A percentile compares a stretch with the other conserved stretches of the same genome.
Evolutionary conservation across 2,888 invertebrate species (phyloP).

Genomic region (Idaea dimidiata): DNA sequence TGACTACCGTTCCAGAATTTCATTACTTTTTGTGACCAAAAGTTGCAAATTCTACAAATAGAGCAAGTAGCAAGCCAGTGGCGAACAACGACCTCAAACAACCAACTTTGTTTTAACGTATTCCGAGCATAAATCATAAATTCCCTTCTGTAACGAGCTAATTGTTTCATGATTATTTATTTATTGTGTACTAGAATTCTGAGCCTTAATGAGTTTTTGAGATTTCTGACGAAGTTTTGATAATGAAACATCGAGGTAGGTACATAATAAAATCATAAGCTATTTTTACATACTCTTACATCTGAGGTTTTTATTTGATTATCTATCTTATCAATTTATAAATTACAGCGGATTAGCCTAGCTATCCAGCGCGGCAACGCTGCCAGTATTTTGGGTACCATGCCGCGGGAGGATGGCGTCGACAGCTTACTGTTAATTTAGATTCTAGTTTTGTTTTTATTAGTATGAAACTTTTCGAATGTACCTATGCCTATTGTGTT

Average conservation of each 20-base stretch:
- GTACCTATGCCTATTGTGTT: too few species aligned
- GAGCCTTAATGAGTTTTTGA: slow-evolving; percentile 1
- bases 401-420: too few species aligned
- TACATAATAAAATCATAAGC: neutral
- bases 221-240: neutral
- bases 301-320: neutral
- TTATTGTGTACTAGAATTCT: neutral
- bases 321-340: neutral
- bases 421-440: too few species aligned
- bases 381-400: too few species aligned
- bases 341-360: too few species aligned
- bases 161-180: slow-evolving; percentile 1
- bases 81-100: neutral
- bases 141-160: neutral
- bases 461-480: too few species aligned
- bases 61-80: slow-evolving; percentile 18
- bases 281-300: neutral
- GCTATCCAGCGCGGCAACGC: too few species aligned
- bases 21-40: slow-evolving; percentile 23
- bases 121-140: neutral
- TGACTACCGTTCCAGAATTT: slow-evolving; percentile 20
- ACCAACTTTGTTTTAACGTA: neutral
- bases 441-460: too few species aligned
- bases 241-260: neutral
- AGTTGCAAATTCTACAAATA: slow-evolving; percentile 18